These are phyloP conservation scores for Phragmatobia fuliginosa DNA, from an alignment of 2,888 invertebrate genomes.

Conservation along the genomic window DNA sequence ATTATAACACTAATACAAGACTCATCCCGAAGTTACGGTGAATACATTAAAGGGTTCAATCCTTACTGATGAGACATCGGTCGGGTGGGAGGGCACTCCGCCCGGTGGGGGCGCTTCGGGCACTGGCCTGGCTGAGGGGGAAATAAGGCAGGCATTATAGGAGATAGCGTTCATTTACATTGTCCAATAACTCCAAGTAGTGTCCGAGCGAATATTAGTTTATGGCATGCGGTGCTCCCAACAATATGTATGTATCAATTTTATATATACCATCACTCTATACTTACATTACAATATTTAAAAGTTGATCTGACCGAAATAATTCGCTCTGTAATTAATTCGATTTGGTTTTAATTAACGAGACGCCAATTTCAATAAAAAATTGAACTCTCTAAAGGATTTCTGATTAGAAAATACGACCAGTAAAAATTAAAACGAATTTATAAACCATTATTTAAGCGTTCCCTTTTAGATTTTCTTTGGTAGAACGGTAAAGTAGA, in stretches of 20 bases:
- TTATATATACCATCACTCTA: conserved; percentile 45
- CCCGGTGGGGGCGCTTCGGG: conserved; percentile 71
- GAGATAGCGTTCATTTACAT: conserved; percentile 87
- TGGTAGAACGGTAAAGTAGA: neutral
- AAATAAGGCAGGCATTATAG: conserved; percentile 86
- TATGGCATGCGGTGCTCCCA: conserved; percentile 74
- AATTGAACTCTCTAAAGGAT: conserved; percentile 77
- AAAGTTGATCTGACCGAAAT: conserved; percentile 68
- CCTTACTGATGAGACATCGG: conserved; percentile 86
- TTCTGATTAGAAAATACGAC: conserved; percentile 73
- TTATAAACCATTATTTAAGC: conserved; percentile 44
- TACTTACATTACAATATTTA: conserved; percentile 58
- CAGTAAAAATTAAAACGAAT: conserved; percentile 59
- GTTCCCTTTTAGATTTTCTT: conserved; percentile 19
- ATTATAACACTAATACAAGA: conserved; percentile 87
- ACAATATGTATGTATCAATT: conserved; percentile 55
- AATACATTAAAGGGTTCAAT: conserved; percentile 87
- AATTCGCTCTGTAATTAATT: conserved; percentile 78
- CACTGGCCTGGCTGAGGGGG: conserved; percentile 78
- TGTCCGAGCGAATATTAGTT: conserved; percentile 86
- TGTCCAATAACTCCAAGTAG: conserved; percentile 87
- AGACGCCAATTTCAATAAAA: conserved; percentile 80
- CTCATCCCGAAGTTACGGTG: conserved; percentile 86
- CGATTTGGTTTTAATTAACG: conserved; percentile 84
- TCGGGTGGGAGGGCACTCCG: conserved; percentile 72